Evolutionary conservation across 2,888 invertebrate genomes (phyloP).

Genomic region (Nymphalis urticae): DNA sequence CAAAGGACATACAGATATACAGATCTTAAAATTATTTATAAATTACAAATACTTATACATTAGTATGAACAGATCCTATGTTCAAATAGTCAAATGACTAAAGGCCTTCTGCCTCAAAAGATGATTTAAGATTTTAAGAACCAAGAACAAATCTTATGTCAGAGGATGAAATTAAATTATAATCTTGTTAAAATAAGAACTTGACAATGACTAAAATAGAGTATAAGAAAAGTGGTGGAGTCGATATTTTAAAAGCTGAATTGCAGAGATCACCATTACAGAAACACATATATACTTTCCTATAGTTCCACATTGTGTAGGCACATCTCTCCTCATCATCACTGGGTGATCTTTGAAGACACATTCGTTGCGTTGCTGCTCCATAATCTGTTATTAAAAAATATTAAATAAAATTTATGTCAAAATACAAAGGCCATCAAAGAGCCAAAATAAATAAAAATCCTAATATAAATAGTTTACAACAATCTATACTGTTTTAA

Average conservation of each 20-base stretch:
- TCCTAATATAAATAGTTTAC: too few relatives aligned
- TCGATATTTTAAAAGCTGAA: constrained; percentile 49
- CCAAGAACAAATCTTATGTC: too few relatives aligned
- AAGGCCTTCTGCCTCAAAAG: too few relatives aligned
- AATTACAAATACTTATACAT: constrained; percentile 35
- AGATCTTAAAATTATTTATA: constrained; percentile 1
- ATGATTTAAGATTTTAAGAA: too few relatives aligned
- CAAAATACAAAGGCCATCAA: too few relatives aligned
- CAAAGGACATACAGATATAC: neutral
- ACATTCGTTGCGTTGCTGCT: constrained; percentile 92
- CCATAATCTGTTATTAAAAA: constrained; percentile 86
- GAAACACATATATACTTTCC: constrained; percentile 94
- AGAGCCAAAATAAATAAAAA: too few relatives aligned
- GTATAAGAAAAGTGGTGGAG: constrained; percentile 46
- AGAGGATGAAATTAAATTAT: too few relatives aligned
- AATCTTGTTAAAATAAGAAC: too few relatives aligned
- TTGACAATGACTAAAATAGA: constrained; percentile 48
- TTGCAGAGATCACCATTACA: constrained; percentile 95
- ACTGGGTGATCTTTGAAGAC: constrained; percentile 92
- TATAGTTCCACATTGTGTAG: constrained; percentile 90
- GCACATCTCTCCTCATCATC: constrained; percentile 95
- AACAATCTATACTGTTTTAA: too few relatives aligned
- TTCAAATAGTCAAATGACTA: too few relatives aligned
- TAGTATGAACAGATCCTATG: too few relatives aligned
- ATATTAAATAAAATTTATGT: constrained; percentile 14